phyloP scores from a whole-genome alignment of 2,113 vertebrate genomes.

The Rhynchomys soricoides region DNA sequence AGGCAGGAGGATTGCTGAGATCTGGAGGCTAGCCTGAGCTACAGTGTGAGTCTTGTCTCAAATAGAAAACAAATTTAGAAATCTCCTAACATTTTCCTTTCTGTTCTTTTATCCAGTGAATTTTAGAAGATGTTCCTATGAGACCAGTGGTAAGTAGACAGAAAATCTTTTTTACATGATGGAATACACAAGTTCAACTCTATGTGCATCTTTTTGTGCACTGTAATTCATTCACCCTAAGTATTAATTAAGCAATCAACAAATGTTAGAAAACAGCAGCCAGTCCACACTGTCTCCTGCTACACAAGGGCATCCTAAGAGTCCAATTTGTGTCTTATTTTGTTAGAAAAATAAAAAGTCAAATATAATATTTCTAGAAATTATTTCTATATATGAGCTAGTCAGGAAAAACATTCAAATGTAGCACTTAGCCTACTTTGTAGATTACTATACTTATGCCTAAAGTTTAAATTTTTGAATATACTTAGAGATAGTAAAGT shows the following conservation, averaged over 20 bases:
- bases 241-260: constrained; percentile 66
- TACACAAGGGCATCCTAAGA: constrained; percentile 30
- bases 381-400: constrained; percentile 20
- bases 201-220: constrained; percentile 36
- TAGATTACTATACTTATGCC: background rate
- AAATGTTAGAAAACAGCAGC: constrained; percentile 60
- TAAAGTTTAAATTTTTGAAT: constrained; percentile 54
- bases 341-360: constrained; percentile 44
- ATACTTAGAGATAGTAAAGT: constrained; percentile 17
- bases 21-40: background rate
- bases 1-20: background rate
- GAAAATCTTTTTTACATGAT: constrained; percentile 47
- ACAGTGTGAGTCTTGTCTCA: background rate
- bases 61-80: background rate
- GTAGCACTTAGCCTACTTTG: constrained; percentile 43
- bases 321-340: constrained; percentile 22
- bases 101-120: background rate
- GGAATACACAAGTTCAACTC: constrained; percentile 49
- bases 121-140: constrained; percentile 58
- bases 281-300: constrained; percentile 28
- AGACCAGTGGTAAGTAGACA: constrained; percentile 17
- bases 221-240: constrained; percentile 60
- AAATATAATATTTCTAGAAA: constrained; percentile 62
- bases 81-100: constrained; percentile 52
- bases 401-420: constrained; percentile 32